phyloP scores from a whole-genome alignment of 2,797 vertebrate genomes.

The Carcharodon carcharias region DNA sequence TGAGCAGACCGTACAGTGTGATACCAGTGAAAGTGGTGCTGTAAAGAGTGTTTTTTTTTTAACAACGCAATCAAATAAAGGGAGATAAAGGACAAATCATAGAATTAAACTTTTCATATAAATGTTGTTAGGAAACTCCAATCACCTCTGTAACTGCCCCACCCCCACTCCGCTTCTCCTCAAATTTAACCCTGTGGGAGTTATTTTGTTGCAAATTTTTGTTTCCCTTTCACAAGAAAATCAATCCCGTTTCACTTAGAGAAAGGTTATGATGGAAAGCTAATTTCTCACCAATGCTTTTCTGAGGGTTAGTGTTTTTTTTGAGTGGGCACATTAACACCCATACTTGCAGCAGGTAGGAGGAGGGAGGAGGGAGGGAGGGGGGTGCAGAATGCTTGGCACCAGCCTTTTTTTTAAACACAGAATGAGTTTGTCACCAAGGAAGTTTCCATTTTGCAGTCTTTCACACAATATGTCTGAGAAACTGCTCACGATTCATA shows the following conservation, averaged over 20 bases:
- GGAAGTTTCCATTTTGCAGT: constrained; percentile 25
- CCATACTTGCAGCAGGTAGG: neutral
- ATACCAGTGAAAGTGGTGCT: neutral
- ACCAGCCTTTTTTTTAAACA: no score
- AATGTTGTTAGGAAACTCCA: neutral
- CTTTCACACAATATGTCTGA: constrained; percentile 17
- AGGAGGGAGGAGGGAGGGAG: neutral
- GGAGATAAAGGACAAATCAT: neutral
- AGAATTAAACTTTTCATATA: neutral
- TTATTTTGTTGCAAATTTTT: neutral
- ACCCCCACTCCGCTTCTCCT: neutral
- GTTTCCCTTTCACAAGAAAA: neutral
- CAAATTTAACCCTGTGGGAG: neutral
- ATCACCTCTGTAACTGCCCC: neutral
- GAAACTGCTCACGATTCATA: constrained; percentile 5
- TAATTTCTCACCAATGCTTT: neutral
- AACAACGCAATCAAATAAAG: neutral
- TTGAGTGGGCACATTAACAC: neutral
- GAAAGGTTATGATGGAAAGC: neutral
- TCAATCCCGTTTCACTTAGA: neutral
- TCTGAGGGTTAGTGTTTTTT: neutral
- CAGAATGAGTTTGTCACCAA: neutral
- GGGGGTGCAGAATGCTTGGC: neutral
- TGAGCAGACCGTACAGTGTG: neutral
- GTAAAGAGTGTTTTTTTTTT: neutral